Percentiles rank a stretch among this genome's conserved stretches.
phyloP scores from a whole-genome alignment of 2,888 invertebrate genomes.

The Eupeodes luniger region DNA sequence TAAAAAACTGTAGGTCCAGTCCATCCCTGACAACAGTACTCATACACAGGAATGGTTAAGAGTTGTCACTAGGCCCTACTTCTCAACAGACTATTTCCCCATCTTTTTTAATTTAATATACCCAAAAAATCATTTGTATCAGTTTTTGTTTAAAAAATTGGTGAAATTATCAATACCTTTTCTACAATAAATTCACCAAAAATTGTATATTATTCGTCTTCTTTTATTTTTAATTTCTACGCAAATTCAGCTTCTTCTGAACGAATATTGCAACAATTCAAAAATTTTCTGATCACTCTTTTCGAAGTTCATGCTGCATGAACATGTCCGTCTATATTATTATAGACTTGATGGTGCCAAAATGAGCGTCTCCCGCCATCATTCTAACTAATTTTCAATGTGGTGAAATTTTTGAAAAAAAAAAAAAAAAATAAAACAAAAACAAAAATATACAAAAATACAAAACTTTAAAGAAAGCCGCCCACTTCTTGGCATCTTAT shows the following conservation, averaged over 20 bases:
- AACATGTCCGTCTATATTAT: neutral
- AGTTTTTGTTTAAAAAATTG: too few species aligned
- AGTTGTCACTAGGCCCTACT: too few species aligned
- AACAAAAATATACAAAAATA: neutral
- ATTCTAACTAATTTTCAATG: conserved; percentile 5
- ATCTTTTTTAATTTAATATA: too few species aligned
- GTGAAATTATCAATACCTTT: too few species aligned
- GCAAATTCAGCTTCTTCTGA: neutral
- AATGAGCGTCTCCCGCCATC: neutral
- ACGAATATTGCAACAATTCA: neutral
- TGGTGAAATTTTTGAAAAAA: conserved; percentile 17
- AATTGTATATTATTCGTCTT: too few species aligned
- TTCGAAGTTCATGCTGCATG: conserved; percentile 15
- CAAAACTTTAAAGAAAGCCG: neutral
- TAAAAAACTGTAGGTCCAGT: too few species aligned
- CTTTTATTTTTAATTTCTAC: too few species aligned
- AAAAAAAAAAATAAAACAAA: neutral
- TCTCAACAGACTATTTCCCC: too few species aligned
- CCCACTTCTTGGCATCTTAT: conserved; percentile 64
- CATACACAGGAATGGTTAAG: too few species aligned
- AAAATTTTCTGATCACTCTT: neutral
- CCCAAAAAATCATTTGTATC: too few species aligned
- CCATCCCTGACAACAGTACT: too few species aligned
- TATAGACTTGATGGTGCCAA: conserved; percentile 17
- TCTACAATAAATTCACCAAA: too few species aligned